Evolutionary conservation across 2,113 vertebrate genomes (phyloP).

Genomic region (Notarius quadriscutis): DNA sequence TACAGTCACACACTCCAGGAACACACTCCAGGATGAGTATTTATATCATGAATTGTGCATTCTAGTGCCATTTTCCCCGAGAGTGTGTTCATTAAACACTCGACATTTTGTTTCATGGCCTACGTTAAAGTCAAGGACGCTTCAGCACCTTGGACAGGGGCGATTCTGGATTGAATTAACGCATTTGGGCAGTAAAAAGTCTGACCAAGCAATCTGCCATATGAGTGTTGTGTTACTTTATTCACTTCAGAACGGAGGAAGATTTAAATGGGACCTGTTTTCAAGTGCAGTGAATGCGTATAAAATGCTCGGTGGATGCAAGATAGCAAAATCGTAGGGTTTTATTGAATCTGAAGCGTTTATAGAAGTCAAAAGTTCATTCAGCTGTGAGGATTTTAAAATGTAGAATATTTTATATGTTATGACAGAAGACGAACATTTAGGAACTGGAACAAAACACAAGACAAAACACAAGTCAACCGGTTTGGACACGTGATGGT

Average conservation of each 20-base stretch:
- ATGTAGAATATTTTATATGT: conserved; percentile 17
- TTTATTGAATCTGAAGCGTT: neutral
- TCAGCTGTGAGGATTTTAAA: neutral
- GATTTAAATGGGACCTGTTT: neutral
- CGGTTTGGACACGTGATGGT: conserved; percentile 11
- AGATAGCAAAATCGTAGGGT: neutral
- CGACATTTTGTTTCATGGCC: neutral
- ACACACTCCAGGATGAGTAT: neutral
- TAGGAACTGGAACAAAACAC: conserved; percentile 51
- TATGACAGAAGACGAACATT: conserved; percentile 55
- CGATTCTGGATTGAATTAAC: neutral
- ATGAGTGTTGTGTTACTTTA: neutral
- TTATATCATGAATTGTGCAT: neutral
- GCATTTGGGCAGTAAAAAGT: neutral
- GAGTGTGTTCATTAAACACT: neutral
- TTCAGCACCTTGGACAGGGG: conserved; percentile 41
- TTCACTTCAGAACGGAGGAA: neutral
- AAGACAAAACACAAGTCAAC: conserved; percentile 47
- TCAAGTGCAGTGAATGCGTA: neutral
- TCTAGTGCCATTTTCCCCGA: neutral
- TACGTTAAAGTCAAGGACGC: neutral
- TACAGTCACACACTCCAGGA: neutral
- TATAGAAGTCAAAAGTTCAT: neutral
- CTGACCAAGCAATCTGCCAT: neutral
- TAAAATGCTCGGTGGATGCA: neutral